Conservation (phyloP, 2,888 invertebrate species). For the Caradrina kadenii region DNA sequence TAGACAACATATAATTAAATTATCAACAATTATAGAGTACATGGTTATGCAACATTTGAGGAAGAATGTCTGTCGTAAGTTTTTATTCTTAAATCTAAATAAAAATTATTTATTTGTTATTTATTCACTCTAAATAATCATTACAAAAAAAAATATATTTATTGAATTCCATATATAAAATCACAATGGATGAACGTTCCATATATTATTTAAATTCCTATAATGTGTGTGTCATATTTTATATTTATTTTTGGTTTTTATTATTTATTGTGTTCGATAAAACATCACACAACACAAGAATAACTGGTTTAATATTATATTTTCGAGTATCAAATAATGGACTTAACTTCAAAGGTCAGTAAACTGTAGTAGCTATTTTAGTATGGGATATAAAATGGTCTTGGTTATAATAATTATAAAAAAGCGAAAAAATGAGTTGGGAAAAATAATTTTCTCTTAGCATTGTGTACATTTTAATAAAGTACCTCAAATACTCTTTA, state of each 20-base stretch:
- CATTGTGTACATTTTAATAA: constrained; percentile 62
- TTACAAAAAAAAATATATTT: constrained; percentile 16
- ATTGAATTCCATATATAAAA: constrained; percentile 33
- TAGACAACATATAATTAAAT: constrained; percentile 61
- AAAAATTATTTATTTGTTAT: constrained; percentile 31
- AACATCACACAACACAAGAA: constrained; percentile 11
- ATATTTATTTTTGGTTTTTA: constrained; percentile 39
- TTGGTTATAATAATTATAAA: constrained; percentile 48
- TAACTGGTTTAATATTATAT: constrained; percentile 8
- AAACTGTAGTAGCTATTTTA: constrained; percentile 17
- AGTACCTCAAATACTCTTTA: constrained; percentile 81
- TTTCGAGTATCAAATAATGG: constrained; percentile 30
- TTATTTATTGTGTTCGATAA: constrained; percentile 40
- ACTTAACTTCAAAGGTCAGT: constrained; percentile 42
- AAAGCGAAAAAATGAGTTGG: constrained; percentile 59
- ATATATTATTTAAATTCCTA: constrained; percentile 47
- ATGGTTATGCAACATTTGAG: constrained; percentile 57
- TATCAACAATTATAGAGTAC: constrained; percentile 62
- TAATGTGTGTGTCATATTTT: constrained; percentile 70
- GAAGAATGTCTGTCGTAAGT: constrained; percentile 25
- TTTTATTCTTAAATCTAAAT: constrained; percentile 24
- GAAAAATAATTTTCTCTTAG: constrained; percentile 61
- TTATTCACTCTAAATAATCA: constrained; percentile 22
- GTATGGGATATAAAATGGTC: constrained; percentile 15
- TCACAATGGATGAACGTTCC: constrained; percentile 27